These are phyloP conservation scores for Urophycis tenuis DNA, from an alignment of 2,797 vertebrate species.

Conservation along the genomic window DNA sequence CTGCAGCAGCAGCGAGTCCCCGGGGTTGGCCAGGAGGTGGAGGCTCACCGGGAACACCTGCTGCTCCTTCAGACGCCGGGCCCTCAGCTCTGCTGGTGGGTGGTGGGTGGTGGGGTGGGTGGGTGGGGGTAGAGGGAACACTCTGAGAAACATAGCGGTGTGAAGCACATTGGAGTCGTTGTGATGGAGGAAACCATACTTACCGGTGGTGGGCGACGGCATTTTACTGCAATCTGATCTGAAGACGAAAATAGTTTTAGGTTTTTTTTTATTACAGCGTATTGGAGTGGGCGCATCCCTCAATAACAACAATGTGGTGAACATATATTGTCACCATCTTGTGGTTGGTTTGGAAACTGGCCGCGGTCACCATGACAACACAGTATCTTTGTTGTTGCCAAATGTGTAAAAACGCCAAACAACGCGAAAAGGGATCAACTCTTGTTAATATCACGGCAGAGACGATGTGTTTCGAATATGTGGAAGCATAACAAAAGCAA, in stretches of 20 bases:
- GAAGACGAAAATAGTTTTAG: slow-evolving; percentile 15
- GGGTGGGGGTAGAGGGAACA: neutral
- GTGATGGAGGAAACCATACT: slow-evolving; percentile 28
- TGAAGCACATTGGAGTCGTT: neutral
- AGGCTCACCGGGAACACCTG: slow-evolving; percentile 70
- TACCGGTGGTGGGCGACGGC: slow-evolving; percentile 47
- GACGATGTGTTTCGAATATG: neutral
- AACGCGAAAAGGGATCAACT: neutral
- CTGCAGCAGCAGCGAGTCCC: slow-evolving; percentile 77
- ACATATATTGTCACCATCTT: slow-evolving; percentile 60
- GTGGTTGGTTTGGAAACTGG: slow-evolving; percentile 50
- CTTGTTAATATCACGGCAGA: neutral
- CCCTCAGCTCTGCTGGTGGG: slow-evolving; percentile 48
- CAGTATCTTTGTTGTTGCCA: slow-evolving; percentile 48
- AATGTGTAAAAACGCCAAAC: slow-evolving; percentile 21
- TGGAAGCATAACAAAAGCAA: no score
- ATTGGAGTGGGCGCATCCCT: neutral
- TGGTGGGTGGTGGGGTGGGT: neutral
- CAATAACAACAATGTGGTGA: neutral
- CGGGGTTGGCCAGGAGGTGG: slow-evolving; percentile 81
- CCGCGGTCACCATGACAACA: slow-evolving; percentile 65
- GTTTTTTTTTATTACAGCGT: neutral
- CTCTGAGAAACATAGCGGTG: neutral
- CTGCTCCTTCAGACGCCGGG: slow-evolving; percentile 55
- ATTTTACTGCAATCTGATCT: slow-evolving; percentile 70